Conservation (phyloP, 2,888 invertebrate species). For the Zaprionus obscuricornis region DNA sequence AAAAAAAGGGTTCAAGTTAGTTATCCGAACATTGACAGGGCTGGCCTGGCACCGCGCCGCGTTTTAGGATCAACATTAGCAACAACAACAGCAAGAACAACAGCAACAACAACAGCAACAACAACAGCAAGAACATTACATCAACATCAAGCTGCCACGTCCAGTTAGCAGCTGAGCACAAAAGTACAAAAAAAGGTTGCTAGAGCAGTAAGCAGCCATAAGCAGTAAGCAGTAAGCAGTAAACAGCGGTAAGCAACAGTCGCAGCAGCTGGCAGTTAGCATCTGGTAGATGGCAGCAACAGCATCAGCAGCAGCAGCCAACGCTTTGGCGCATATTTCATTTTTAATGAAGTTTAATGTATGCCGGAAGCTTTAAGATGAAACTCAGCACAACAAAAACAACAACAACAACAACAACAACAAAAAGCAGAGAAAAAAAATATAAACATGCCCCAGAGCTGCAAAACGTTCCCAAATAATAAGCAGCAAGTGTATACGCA, state of each 20-base stretch:
- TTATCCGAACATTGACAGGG: neutral
- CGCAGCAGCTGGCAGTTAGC: slow-evolving; percentile 12
- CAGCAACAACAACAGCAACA: too few relatives aligned
- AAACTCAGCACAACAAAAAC: slow-evolving; percentile 20
- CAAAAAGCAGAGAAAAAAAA: too few relatives aligned
- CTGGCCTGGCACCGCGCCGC: neutral
- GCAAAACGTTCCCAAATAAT: too few relatives aligned
- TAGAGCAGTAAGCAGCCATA: slow-evolving; percentile 17
- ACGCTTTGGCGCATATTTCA: slow-evolving; percentile 77
- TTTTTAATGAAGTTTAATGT: slow-evolving; percentile 83
- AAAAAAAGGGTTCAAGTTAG: slow-evolving; percentile 45
- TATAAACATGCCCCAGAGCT: too few relatives aligned
- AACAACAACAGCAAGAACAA: too few relatives aligned
- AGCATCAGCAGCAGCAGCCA: slow-evolving; percentile 37
- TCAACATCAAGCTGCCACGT: too few relatives aligned
- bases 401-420: too few relatives aligned
- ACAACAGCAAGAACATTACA: too few relatives aligned
- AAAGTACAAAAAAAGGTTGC: too few relatives aligned
- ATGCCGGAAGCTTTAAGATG: slow-evolving; percentile 79
- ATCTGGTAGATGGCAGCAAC: slow-evolving; percentile 29
- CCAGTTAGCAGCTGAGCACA: too few relatives aligned
- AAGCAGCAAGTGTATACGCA: too few relatives aligned
- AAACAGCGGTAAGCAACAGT: slow-evolving; percentile 6
- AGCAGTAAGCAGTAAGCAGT: too few relatives aligned
- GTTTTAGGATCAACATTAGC: slow-evolving; percentile 39